Conservation (phyloP, 2,113 vertebrate species). For the Desmodus rotundus region DNA sequence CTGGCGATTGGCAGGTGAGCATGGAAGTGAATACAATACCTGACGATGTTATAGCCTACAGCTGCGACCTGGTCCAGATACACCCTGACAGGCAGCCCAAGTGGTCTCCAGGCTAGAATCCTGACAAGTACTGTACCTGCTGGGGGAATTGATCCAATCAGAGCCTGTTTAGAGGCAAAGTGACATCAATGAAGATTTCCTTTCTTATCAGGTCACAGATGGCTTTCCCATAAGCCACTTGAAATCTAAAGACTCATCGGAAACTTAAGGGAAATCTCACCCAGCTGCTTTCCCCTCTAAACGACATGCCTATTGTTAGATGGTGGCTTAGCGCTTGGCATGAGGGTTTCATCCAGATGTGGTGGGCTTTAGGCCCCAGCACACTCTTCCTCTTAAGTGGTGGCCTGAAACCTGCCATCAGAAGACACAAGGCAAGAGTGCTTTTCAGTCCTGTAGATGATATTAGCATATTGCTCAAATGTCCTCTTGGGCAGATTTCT, state of each 20-base stretch:
- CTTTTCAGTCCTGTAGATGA: conserved; percentile 16
- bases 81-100: not conserved
- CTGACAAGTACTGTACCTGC: not conserved
- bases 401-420: conserved; percentile 23
- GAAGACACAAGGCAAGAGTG: conserved; percentile 17
- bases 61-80: not conserved
- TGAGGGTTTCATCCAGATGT: conserved; percentile 54
- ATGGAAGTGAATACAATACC: not conserved
- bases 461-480: conserved; percentile 35
- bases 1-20: conserved; percentile 1
- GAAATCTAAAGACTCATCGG: conserved; percentile 41
- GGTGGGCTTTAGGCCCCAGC: not conserved
- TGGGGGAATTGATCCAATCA: not conserved
- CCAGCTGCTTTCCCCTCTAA: conserved; percentile 32
- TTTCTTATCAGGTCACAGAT: not conserved
- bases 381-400: conserved; percentile 50
- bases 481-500: conserved; percentile 50
- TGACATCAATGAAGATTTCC: not conserved
- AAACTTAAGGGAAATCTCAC: conserved; percentile 58
- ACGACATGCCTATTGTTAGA: conserved; percentile 18
- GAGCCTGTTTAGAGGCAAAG: conserved; percentile 35
- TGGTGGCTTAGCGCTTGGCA: not conserved
- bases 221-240: conserved; percentile 46
- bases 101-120: not conserved
- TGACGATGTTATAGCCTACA: not conserved